phyloP scores from a whole-genome alignment of 2,113 vertebrate species.

The Epinephelus fuscoguttatus region DNA sequence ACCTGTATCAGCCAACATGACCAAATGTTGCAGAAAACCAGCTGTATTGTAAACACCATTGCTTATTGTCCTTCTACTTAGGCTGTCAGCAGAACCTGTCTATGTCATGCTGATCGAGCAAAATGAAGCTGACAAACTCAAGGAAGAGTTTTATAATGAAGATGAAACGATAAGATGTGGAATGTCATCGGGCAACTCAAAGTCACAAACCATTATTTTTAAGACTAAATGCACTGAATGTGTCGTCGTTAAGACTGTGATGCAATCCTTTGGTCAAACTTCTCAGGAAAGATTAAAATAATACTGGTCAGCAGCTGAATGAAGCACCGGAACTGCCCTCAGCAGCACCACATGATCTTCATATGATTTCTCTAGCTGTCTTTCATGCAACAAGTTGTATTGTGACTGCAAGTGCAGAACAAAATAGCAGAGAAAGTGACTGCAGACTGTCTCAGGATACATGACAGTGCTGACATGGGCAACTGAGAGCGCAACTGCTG shows the following conservation, averaged over 20 bases:
- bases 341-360: background rate
- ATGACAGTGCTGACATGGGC: background rate
- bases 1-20: background rate
- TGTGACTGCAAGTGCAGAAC: background rate
- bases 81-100: background rate
- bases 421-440: background rate
- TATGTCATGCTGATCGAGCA: background rate
- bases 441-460: background rate
- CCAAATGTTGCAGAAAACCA: background rate
- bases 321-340: background rate
- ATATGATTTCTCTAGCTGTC: background rate
- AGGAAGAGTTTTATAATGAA: background rate
- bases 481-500: background rate
- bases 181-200: background rate
- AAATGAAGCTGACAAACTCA: background rate
- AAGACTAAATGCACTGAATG: background rate
- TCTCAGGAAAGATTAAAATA: background rate
- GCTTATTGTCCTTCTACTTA: background rate
- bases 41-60: background rate
- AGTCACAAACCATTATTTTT: background rate
- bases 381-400: background rate
- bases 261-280: background rate
- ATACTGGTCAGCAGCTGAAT: background rate
- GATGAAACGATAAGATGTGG: background rate
- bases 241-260: background rate